A percentile compares a stretch with the other conserved stretches of the same genome.
phyloP scores from a whole-genome alignment of 2,113 vertebrate species.

The Willisornis vidua region DNA sequence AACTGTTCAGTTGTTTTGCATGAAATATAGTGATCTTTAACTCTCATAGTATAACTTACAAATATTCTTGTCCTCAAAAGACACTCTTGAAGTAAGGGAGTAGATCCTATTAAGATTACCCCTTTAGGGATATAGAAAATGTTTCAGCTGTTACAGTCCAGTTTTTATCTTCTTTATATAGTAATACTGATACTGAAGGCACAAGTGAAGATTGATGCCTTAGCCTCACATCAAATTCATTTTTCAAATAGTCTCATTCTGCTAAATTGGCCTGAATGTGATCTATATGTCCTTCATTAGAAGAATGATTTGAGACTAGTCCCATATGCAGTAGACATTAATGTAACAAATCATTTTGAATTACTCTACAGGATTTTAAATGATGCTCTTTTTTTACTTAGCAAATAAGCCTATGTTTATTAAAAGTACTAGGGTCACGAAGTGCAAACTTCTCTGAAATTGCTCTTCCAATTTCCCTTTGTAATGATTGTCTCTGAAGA shows the following conservation, averaged over 20 bases:
- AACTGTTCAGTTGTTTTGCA: not conserved
- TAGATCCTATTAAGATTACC: not conserved
- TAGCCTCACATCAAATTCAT: constrained; percentile 42
- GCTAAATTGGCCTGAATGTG: not conserved
- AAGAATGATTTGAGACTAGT: constrained; percentile 30
- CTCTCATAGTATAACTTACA: not conserved
- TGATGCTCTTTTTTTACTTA: not conserved
- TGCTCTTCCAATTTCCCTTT: not conserved
- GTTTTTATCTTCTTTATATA: constrained; percentile 22
- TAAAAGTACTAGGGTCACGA: not conserved
- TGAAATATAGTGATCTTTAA: not conserved
- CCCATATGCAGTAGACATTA: not conserved
- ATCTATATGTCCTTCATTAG: constrained; percentile 45
- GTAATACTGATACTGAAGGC: constrained; percentile 16
- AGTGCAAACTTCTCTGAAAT: not conserved
- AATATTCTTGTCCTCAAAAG: not conserved
- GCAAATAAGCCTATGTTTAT: not conserved
- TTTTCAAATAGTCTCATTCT: constrained; percentile 16
- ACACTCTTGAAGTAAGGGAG: not conserved
- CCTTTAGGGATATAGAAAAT: not conserved
- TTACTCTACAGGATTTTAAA: constrained; percentile 14
- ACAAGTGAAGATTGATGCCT: constrained; percentile 35
- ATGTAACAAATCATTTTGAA: constrained; percentile 26
- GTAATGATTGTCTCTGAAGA: constrained; percentile 1
- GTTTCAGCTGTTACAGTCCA: not conserved